These are phyloP conservation scores for Clivina fossor DNA, from an alignment of 2,888 invertebrate genomes.

Conservation along the genomic window DNA sequence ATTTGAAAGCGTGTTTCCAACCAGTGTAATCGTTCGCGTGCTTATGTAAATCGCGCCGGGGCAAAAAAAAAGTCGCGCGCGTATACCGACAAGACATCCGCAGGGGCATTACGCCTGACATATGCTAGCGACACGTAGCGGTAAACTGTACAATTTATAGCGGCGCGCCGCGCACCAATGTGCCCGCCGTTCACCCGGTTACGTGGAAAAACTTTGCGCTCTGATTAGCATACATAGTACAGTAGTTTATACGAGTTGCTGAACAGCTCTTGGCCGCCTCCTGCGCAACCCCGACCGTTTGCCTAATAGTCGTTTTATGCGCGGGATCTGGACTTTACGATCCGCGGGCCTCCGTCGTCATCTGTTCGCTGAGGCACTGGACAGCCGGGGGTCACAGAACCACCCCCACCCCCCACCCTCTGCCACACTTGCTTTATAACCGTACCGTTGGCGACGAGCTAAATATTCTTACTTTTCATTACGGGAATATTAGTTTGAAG, in stretches of 20 bases:
- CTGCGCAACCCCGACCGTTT: constrained; percentile 22
- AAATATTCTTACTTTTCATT: too few relatives aligned
- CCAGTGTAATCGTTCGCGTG: too few relatives aligned
- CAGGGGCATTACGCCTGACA: constrained; percentile 46
- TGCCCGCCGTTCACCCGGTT: too few relatives aligned
- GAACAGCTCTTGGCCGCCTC: too few relatives aligned
- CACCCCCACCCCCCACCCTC: neutral
- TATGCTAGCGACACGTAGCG: constrained; percentile 44
- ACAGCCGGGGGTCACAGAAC: too few relatives aligned
- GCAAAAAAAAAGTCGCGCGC: constrained; percentile 47
- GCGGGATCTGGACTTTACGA: constrained; percentile 27
- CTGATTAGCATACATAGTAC: constrained; percentile 49
- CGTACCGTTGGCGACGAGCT: too few relatives aligned
- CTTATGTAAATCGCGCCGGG: constrained; percentile 46
- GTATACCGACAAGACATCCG: constrained; percentile 43
- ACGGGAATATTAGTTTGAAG: too few relatives aligned
- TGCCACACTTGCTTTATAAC: neutral
- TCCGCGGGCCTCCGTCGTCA: constrained; percentile 17
- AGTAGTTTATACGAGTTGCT: constrained; percentile 44
- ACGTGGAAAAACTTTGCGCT: constrained; percentile 47
- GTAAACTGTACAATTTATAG: constrained; percentile 47
- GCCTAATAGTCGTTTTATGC: constrained; percentile 33
- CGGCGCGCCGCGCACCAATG: constrained; percentile 14
- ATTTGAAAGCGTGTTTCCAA: too few relatives aligned
- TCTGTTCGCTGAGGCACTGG: neutral